These are phyloP conservation scores for Notocelia uddmanniana DNA, from an alignment of 2,888 invertebrate genomes.

Conservation along the genomic window DNA sequence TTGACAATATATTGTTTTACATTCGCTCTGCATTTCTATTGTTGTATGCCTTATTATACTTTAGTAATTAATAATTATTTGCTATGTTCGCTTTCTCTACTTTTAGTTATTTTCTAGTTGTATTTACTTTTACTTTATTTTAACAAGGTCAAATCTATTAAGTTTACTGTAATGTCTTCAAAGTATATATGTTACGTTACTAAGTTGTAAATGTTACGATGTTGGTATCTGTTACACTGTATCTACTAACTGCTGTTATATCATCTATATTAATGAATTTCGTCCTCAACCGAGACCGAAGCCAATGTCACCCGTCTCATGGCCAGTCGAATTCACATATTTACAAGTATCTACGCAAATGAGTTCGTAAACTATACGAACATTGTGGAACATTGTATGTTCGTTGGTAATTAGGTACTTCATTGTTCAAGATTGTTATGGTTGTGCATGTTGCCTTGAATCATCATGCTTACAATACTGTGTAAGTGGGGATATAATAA, in stretches of 20 bases:
- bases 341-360: constrained; percentile 47
- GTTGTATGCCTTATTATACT: neutral
- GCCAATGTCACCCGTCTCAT: constrained; percentile 65
- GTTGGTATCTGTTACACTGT: neutral
- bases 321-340: constrained; percentile 57
- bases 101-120: too few species aligned
- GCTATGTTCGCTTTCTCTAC: too few species aligned
- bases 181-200: neutral
- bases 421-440: constrained; percentile 36
- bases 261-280: constrained; percentile 10
- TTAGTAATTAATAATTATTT: neutral
- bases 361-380: constrained; percentile 33
- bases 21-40: constrained; percentile 8
- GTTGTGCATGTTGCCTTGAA: constrained; percentile 23
- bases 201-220: neutral
- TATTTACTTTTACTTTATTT: too few species aligned
- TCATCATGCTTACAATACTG: constrained; percentile 24
- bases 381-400: constrained; percentile 10
- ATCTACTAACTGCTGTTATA: constrained; percentile 4
- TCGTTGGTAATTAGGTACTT: constrained; percentile 23
- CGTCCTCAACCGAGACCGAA: constrained; percentile 56
- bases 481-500: constrained; percentile 21
- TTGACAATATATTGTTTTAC: constrained; percentile 10
- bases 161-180: neutral
- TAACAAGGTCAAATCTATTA: too few species aligned